Conservation (phyloP, 2,888 invertebrate species). For the Pelosia muscerda region DNA sequence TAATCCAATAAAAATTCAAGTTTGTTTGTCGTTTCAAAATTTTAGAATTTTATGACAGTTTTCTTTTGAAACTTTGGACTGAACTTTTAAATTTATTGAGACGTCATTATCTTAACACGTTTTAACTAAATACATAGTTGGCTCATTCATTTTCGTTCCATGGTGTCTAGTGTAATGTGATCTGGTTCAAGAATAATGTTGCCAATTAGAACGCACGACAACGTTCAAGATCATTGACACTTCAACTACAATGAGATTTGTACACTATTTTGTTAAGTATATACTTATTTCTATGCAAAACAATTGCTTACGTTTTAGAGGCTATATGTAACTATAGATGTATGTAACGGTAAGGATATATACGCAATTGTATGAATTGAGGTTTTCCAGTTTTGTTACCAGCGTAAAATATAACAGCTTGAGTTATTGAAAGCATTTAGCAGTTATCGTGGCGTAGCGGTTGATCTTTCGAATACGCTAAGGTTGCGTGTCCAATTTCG, state of each 20-base stretch:
- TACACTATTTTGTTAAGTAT: conserved; percentile 7
- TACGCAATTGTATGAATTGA: conserved; percentile 27
- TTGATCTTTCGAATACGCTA: too few relatives aligned
- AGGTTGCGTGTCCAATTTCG: too few relatives aligned
- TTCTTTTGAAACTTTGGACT: too few relatives aligned
- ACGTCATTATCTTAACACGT: neutral
- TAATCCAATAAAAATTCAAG: too few relatives aligned
- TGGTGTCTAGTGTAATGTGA: neutral
- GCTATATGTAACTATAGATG: neutral
- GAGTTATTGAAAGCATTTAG: neutral
- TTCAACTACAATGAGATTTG: conserved; percentile 2
- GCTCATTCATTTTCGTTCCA: neutral
- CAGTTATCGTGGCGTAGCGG: too few relatives aligned
- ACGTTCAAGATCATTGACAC: conserved; percentile 26
- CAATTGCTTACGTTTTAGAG: conserved; percentile 9
- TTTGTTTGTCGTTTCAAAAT: too few relatives aligned
- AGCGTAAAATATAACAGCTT: neutral
- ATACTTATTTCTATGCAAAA: conserved; percentile 15
- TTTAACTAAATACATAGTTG: neutral
- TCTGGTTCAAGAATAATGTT: neutral
- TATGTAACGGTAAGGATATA: conserved; percentile 8
- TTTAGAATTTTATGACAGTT: too few relatives aligned
- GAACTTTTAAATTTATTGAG: neutral
- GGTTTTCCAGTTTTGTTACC: neutral
- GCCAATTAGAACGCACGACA: conserved; percentile 13